Conservation (phyloP, 2,797 vertebrate species). For the Spinibarbus caldwelli region DNA sequence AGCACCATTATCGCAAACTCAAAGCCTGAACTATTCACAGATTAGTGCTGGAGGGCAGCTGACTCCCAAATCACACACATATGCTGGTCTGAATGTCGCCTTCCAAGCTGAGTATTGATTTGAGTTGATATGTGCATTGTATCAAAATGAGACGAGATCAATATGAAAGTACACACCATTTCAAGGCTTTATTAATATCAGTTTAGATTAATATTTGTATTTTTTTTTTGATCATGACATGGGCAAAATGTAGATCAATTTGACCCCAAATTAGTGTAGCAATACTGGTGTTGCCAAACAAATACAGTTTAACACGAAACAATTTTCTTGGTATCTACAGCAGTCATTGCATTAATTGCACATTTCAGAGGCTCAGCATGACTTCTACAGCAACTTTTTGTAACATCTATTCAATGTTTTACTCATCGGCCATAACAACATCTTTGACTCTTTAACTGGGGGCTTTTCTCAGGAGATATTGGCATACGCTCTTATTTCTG, state of each 20-base stretch:
- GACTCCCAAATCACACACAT: constrained; percentile 42
- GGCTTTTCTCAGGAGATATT: too few species aligned
- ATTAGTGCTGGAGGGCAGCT: constrained; percentile 54
- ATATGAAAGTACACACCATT: constrained; percentile 44
- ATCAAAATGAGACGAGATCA: constrained; percentile 52
- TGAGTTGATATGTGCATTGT: constrained; percentile 52
- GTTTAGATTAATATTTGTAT: constrained; percentile 1
- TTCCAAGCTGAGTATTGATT: constrained; percentile 49
- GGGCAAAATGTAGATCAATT: not conserved
- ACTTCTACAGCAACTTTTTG: too few species aligned
- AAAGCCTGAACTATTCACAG: constrained; percentile 38
- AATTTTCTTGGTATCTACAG: too few species aligned
- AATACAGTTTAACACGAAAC: too few species aligned
- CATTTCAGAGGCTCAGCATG: too few species aligned
- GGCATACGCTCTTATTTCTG: too few species aligned
- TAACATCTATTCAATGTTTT: too few species aligned
- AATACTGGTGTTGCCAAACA: too few species aligned
- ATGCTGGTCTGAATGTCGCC: constrained; percentile 40
- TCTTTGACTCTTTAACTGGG: too few species aligned
- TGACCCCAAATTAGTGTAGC: not conserved
- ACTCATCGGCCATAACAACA: too few species aligned
- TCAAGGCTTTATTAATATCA: constrained; percentile 19
- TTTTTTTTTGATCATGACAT: not conserved
- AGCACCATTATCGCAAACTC: constrained; percentile 47
- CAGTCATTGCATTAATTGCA: too few species aligned